These are phyloP conservation scores for Chlorodrepanis virens DNA, from an alignment of 2,113 vertebrate genomes.

Conservation along the genomic window DNA sequence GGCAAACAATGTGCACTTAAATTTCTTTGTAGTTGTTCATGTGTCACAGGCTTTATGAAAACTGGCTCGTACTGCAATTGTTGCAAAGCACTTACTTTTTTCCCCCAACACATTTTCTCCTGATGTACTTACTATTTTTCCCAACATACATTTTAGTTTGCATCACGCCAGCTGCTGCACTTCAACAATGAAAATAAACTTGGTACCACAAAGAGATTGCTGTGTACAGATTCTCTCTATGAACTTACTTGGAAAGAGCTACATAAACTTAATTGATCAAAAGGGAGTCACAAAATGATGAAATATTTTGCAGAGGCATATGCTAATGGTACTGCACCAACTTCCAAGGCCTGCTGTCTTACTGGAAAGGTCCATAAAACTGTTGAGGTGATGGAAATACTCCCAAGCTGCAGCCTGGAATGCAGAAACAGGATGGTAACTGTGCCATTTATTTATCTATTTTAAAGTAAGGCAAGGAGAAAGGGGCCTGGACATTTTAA, in stretches of 20 bases:
- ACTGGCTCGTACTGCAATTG: not conserved
- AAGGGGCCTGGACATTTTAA: not conserved
- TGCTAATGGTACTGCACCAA: conserved; percentile 54
- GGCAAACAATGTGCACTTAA: not conserved
- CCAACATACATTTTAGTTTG: not conserved
- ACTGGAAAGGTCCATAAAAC: conserved; percentile 45
- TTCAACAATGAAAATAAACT: conserved; percentile 45
- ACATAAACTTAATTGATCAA: conserved; percentile 55
- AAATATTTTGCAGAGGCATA: conserved; percentile 45
- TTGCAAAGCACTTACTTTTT: not conserved
- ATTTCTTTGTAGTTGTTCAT: not conserved
- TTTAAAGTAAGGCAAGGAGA: not conserved
- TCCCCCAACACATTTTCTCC: fast-evolving
- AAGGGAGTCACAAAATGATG: conserved; percentile 56
- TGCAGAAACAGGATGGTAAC: not conserved
- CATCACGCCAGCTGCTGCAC: not conserved
- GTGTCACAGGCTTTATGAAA: not conserved
- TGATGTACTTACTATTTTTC: not conserved
- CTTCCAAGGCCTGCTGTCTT: conserved; percentile 15
- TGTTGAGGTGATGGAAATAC: conserved; percentile 39
- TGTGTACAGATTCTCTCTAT: not conserved
- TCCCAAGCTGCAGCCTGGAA: not conserved
- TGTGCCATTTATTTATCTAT: not conserved
- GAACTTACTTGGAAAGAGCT: conserved; percentile 29
- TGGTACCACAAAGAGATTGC: conserved; percentile 1